Evolutionary conservation across 2,888 invertebrate species (phyloP).

Genomic region (Perizoma affinitatum): DNA sequence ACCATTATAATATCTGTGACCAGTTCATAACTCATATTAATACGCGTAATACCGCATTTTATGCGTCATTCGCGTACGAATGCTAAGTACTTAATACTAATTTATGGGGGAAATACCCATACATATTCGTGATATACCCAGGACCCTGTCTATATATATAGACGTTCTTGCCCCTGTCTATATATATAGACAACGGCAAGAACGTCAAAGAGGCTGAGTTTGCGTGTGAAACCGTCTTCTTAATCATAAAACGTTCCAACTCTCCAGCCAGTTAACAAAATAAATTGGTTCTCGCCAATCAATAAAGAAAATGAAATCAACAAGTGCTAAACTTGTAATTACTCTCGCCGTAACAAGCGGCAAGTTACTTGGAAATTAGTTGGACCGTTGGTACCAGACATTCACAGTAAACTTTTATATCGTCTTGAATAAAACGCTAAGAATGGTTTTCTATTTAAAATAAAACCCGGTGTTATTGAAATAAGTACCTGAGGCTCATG

Average conservation of each 20-base stretch:
- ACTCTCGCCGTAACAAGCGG: slow-evolving; percentile 45
- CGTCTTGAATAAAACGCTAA: slow-evolving; percentile 11
- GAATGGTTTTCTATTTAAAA: slow-evolving; percentile 20
- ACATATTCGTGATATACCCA: too few relatives aligned
- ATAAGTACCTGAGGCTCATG: too few relatives aligned
- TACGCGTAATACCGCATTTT: too few relatives aligned
- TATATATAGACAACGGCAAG: too few relatives aligned
- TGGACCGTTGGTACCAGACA: slow-evolving; percentile 39
- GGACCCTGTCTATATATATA: too few relatives aligned
- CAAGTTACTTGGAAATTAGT: slow-evolving; percentile 48
- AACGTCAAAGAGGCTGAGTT: neutral
- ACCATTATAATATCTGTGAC: too few relatives aligned
- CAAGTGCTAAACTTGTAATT: slow-evolving; percentile 58
- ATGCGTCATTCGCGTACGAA: too few relatives aligned
- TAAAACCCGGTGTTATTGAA: slow-evolving; percentile 3
- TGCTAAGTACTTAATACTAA: too few relatives aligned
- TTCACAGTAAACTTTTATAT: slow-evolving; percentile 31
- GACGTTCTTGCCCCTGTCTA: too few relatives aligned
- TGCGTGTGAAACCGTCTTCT: slow-evolving; percentile 1
- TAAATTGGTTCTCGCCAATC: slow-evolving; percentile 53
- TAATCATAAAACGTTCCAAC: neutral
- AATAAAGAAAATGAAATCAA: slow-evolving; percentile 55
- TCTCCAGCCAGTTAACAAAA: slow-evolving; percentile 35
- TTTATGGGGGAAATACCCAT: too few relatives aligned
- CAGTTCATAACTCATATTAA: too few relatives aligned